A percentile compares a stretch with the other conserved stretches of the same genome.
These are phyloP conservation scores for Cenopis cana DNA, from an alignment of 2,888 invertebrate genomes.

Conservation along the genomic window DNA sequence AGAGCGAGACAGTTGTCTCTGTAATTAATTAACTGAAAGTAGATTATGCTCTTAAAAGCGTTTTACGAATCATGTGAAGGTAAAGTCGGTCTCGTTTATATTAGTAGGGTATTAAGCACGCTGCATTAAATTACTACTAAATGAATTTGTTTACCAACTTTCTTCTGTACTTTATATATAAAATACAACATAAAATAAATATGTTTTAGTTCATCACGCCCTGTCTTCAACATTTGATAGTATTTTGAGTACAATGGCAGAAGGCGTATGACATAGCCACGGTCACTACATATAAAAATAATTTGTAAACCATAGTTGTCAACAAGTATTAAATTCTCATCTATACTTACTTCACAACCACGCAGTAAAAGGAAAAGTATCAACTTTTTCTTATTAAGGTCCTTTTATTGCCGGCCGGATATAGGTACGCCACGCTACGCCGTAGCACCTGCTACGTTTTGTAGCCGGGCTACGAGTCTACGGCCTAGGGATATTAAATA, in stretches of 20 bases:
- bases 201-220: no score
- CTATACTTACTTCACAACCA: not conserved
- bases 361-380: not conserved
- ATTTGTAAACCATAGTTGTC: not conserved
- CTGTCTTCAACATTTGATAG: no score
- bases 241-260: not conserved
- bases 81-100: not conserved
- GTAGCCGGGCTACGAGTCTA: slow-evolving; percentile 4
- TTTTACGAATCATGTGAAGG: slow-evolving; percentile 1
- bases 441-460: slow-evolving; percentile 5
- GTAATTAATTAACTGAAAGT: slow-evolving; percentile 29
- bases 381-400: slow-evolving; percentile 27
- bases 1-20: slow-evolving; percentile 10
- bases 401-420: slow-evolving; percentile 24
- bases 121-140: not conserved
- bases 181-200: no score
- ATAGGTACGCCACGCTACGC: slow-evolving; percentile 31
- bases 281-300: not conserved
- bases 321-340: not conserved
- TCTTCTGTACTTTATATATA: no score
- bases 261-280: not conserved
- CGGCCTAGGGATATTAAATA: slow-evolving; percentile 29
- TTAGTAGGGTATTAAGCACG: not conserved
- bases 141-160: not conserved
- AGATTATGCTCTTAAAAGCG: slow-evolving; percentile 22